These are phyloP conservation scores for Euwallacea fornicatus DNA, from an alignment of 1,140 invertebrate genomes.

Conservation along the genomic window DNA sequence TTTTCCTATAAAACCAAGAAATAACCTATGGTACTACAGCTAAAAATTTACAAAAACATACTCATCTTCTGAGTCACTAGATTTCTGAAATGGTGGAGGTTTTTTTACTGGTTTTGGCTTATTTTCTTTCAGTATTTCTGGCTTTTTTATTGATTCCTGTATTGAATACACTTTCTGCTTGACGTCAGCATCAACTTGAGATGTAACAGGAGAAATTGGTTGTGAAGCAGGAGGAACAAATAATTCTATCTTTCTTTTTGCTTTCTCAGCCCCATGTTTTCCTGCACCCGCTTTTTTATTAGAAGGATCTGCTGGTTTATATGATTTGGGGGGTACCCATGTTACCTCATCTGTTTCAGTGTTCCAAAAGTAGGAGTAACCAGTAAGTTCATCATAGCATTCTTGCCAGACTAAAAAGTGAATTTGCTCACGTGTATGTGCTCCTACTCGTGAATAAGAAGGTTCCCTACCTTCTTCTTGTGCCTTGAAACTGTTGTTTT, in stretches of 20 bases:
- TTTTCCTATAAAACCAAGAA: constrained; percentile 56
- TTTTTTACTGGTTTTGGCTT: constrained; percentile 7
- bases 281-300: constrained; percentile 10
- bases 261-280: background rate
- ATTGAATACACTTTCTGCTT: constrained; percentile 38
- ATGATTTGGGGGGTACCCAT: constrained; percentile 69
- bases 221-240: constrained; percentile 23
- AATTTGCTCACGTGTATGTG: background rate
- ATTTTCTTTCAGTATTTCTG: constrained; percentile 18
- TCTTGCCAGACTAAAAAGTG: constrained; percentile 63
- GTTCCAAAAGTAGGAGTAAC: constrained; percentile 77
- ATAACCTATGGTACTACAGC: background rate
- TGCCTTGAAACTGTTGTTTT: constrained; percentile 11
- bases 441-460: background rate
- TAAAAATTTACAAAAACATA: constrained; percentile 46
- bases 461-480: constrained; percentile 4
- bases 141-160: constrained; percentile 33
- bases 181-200: constrained; percentile 26
- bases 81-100: background rate
- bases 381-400: constrained; percentile 67
- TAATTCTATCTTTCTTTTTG: constrained; percentile 18
- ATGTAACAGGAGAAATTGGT: constrained; percentile 3
- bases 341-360: constrained; percentile 70
- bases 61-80: constrained; percentile 58
- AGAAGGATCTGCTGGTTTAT: constrained; percentile 35